A percentile compares a stretch with the other conserved stretches of the same genome.
Evolutionary conservation across 2,113 vertebrate genomes (phyloP).

Genomic region (Nothocercus nigrocapillus): DNA sequence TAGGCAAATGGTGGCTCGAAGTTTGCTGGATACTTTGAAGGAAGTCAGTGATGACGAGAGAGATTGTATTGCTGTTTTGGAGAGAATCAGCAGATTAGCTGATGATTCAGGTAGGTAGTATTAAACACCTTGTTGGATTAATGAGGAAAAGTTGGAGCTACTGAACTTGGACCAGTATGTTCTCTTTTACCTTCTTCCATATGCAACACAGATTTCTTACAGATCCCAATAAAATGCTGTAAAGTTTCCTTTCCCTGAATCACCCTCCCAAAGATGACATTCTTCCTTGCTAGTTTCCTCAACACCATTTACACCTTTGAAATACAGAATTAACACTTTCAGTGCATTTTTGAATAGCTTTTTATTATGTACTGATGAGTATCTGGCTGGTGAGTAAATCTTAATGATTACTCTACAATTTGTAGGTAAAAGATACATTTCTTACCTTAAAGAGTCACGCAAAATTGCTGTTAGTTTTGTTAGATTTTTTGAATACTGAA

Average conservation of each 20-base stretch:
- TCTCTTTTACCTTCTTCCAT: not conserved
- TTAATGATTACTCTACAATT: not conserved
- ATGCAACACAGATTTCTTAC: not conserved
- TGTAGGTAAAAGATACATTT: not conserved
- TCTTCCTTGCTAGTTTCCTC: not conserved
- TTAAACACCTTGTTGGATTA: not conserved
- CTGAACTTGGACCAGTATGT: not conserved
- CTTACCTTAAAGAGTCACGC: not conserved
- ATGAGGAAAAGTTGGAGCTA: not conserved
- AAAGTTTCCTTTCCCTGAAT: not conserved
- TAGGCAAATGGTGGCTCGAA: conserved; percentile 94
- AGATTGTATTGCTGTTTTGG: conserved; percentile 89
- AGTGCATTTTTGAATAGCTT: not conserved
- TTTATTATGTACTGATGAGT: not conserved
- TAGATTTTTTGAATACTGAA: not conserved
- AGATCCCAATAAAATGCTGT: not conserved
- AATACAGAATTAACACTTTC: not conserved
- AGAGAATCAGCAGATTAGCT: conserved; percentile 88
- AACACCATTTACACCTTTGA: not conserved
- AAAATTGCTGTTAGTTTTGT: not conserved
- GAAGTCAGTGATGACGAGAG: conserved; percentile 90
- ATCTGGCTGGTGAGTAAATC: not conserved
- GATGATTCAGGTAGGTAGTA: conserved; percentile 87
- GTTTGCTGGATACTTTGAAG: conserved; percentile 90
- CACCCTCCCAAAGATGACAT: fast-evolving